Evolutionary conservation across 2,888 invertebrate genomes (phyloP).

Genomic region (Epinotia bilunana): DNA sequence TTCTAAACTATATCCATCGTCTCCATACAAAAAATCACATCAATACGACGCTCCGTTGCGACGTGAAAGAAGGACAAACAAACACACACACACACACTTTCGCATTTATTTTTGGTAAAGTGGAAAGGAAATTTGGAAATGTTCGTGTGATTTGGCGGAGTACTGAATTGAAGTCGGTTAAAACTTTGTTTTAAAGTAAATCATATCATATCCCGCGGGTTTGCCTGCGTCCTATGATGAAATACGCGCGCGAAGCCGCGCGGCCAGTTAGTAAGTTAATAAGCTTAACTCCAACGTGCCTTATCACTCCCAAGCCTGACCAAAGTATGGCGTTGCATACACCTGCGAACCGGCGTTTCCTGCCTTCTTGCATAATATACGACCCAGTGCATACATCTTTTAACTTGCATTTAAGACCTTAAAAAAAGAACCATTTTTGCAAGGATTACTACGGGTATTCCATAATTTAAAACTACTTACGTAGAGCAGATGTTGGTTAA

Average conservation of each 20-base stretch:
- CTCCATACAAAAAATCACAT: too few species aligned
- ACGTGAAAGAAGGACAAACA: too few species aligned
- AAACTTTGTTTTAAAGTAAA: too few species aligned
- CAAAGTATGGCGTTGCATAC: not conserved
- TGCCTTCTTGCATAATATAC: not conserved
- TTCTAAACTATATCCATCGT: too few species aligned
- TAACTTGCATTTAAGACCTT: not conserved
- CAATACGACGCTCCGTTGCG: too few species aligned
- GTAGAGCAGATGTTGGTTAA: not conserved
- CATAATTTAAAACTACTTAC: not conserved
- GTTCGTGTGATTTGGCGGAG: too few species aligned
- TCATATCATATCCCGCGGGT: too few species aligned
- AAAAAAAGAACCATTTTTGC: not conserved
- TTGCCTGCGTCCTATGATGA: too few species aligned
- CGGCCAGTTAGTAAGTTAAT: not conserved
- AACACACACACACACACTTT: too few species aligned
- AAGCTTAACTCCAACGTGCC: slow-evolving; percentile 1
- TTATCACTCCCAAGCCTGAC: slow-evolving; percentile 2
- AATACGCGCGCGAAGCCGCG: not conserved
- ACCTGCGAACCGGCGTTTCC: slow-evolving; percentile 20
- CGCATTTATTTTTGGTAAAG: too few species aligned
- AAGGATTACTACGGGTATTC: not conserved
- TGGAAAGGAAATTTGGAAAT: too few species aligned
- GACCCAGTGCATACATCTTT: not conserved
- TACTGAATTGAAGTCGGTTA: too few species aligned